phyloP scores from a whole-genome alignment of 2,113 vertebrate species.

The Ornithorhynchus anatinus region DNA sequence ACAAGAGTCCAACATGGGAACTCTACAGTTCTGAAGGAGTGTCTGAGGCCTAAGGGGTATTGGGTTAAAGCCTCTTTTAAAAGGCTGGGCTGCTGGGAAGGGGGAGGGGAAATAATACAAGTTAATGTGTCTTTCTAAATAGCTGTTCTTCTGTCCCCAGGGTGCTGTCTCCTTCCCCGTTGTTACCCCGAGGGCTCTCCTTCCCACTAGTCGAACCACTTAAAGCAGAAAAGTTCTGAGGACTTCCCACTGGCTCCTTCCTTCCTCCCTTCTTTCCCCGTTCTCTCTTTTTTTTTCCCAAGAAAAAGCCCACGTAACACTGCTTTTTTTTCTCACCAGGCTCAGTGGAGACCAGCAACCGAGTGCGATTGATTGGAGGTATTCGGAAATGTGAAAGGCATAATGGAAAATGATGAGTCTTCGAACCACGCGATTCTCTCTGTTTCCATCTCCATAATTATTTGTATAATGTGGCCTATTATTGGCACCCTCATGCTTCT shows the following conservation, averaged over 20 bases:
- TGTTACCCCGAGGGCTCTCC: too few relatives aligned
- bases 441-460: not conserved
- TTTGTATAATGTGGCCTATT: too few relatives aligned
- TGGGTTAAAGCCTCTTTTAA: not conserved
- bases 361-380: conserved; percentile 1
- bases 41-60: not conserved
- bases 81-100: not conserved
- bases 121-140: not conserved
- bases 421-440: not conserved
- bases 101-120: too few relatives aligned
- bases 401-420: conserved; percentile 26
- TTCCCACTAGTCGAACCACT: too few relatives aligned
- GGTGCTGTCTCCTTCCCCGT: too few relatives aligned
- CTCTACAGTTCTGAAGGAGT: not conserved
- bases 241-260: not conserved
- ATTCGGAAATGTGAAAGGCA: conserved; percentile 29
- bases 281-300: not conserved
- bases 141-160: not conserved
- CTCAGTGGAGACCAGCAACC: too few relatives aligned
- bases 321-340: too few relatives aligned
- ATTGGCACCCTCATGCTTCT: too few relatives aligned
- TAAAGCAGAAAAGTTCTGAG: not conserved
- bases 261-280: not conserved
- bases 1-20: not conserved
- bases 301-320: not conserved